Evolutionary conservation across 2,113 vertebrate species (phyloP), one percentile per base, ranked within the genome.

Genomic region (Cairina moschata): DNA sequence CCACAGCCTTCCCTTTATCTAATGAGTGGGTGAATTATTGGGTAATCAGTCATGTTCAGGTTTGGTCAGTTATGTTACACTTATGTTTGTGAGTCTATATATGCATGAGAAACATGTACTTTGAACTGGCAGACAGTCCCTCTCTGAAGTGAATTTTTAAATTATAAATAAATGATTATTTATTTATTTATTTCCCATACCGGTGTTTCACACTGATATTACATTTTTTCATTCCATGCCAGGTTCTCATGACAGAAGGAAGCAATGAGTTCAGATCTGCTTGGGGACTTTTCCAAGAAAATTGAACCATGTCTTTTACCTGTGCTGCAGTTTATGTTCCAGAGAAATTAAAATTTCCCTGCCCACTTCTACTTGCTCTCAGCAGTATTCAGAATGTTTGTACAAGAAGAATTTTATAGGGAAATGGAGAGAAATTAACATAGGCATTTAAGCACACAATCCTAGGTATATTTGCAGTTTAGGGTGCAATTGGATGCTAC

Each of bases 221-320:
- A 21, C 17, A 44, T 87, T 92, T 82, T 34, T 79, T 90, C 46
- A 83, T 90, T 93, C 90, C 77, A 72, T 86, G 81, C 34, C 77
- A 66, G 42, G 13, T 92, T 66, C 46, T 88, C n/a, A 34, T 59
- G 65, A 83, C 13, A 84, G 80, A 72, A 93, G 23, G 9, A 83
- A 83, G 56, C 1, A 44, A 26, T 60, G 29, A 89, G 31, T 72
- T 93, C 38, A 84, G 15, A 68, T 82, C 16, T 9, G 1, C 54
- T 36, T 73, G 42, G 26, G 48, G 21, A 75, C 89, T 44, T 62
- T 92, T 92, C 62, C 75, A 22, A 31, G 56, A 76, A 34, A 92
- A 75, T 2, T 60, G 17, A 86, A 72, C 52, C 63, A 12, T 75
- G 32, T 5, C 23, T 92, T 95, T 78, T 68, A 11, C 69, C 22